Evolutionary conservation across 2,888 invertebrate species (phyloP), one percentile per base, ranked within the genome.

Genomic region (Mythimna ferrago): DNA sequence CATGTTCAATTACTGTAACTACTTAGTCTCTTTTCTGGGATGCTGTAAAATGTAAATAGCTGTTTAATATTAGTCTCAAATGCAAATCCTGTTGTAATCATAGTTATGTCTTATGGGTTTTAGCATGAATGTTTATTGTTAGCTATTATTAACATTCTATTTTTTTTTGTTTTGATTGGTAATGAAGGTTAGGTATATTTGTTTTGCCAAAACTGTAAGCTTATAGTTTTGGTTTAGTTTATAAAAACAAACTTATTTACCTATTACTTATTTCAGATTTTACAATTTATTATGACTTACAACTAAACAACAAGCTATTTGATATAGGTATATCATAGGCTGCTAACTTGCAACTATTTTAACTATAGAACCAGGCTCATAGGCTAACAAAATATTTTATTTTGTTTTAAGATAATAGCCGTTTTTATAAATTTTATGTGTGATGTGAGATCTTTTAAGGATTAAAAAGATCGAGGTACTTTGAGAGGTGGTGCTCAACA

Each of bases 11-110:
- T 51, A 48, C 48, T 14, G 54, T 67, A 56, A 51, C 7, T 61
- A 44, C 26, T 62, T 35, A 21, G 35, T 56, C 41, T 51, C 41
- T n/a, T 21, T 62, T 73, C 48, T 74, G 32, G 71, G 69, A 76
- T 69, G 53, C 26, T 62, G 53, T 63, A 69, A 14, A 68, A 54
- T 69, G 56, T 61, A 51, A 62, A 62, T 76, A 74, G 21, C 32
- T 41, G 38, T 44, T 19, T 53, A 38, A 26, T n/a, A n/a, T 58
- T 44, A 60, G n/a, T 54, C n/a, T 19, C 11, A 57, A 53, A 74
- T 56, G 19, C 16, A 56, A 51, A 44, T 76, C 16, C 6, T 56
- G 11, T 41, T 9, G 76, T 14, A 62, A 69, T 26, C 14, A 54
- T 51, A 61, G 7, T 26, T 6, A 60, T 41, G 41, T 41, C 14